A percentile compares a stretch with the other conserved stretches of the same genome.
phyloP scores from a whole-genome alignment of 2,888 invertebrate genomes.

The Vesta saturnalis region DNA sequence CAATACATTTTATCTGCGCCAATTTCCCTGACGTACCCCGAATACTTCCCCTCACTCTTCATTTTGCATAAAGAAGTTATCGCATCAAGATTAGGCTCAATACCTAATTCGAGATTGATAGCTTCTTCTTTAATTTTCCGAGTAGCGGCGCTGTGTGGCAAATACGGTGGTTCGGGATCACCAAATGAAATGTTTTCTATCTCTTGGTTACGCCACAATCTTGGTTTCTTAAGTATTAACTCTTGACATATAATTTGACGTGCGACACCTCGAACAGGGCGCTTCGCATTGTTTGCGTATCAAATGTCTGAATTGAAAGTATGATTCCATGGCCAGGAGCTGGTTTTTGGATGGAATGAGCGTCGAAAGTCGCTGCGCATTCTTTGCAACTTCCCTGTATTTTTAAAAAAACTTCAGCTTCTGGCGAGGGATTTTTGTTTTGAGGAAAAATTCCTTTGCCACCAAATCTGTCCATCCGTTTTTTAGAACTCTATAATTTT shows the following conservation, averaged over 20 bases:
- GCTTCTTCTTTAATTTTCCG: conserved; percentile 3
- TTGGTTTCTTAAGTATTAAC: not conserved
- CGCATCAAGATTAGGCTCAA: conserved; percentile 2
- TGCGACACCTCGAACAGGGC: not conserved
- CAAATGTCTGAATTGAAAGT: not conserved
- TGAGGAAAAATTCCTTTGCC: not conserved
- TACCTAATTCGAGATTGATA: not conserved
- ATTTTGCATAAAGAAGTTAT: conserved; percentile 3
- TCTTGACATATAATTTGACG: not conserved
- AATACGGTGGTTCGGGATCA: conserved; percentile 3
- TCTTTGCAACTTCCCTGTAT: not conserved
- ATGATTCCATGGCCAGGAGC: not conserved
- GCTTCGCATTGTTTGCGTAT: not conserved
- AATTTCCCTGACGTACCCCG: not conserved
- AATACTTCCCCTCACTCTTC: not conserved
- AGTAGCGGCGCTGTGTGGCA: not conserved
- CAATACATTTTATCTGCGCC: not conserved
- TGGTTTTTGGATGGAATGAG: not conserved
- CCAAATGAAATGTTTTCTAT: not conserved
- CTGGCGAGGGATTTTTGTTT: conserved; percentile 1
- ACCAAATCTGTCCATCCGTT: not conserved
- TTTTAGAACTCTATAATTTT: conserved; percentile 2
- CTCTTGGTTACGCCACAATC: conserved; percentile 5
- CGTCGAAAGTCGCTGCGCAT: conserved; percentile 3
- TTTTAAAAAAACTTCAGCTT: not conserved